Evolutionary conservation across 2,888 invertebrate genomes (phyloP).

Genomic region (Cartodere bifasciata): DNA sequence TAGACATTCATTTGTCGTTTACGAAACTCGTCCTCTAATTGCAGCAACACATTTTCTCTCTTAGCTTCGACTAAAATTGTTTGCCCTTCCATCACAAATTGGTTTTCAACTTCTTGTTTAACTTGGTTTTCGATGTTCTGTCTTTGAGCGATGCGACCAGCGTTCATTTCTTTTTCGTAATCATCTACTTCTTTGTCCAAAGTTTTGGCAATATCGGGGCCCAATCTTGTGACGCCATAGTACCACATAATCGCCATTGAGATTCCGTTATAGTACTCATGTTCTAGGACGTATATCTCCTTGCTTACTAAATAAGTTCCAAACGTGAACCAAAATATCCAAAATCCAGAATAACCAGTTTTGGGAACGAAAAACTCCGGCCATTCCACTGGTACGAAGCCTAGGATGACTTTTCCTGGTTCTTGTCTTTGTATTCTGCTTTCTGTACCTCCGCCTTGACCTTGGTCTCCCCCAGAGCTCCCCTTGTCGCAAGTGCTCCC

Average conservation of each 20-base stretch:
- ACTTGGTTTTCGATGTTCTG: slow-evolving; percentile 42
- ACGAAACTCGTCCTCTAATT: slow-evolving; percentile 84
- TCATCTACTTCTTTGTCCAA: slow-evolving; percentile 61
- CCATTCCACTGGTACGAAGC: slow-evolving; percentile 90
- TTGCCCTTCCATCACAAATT: slow-evolving; percentile 67
- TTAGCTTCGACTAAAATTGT: slow-evolving; percentile 63
- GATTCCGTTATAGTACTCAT: slow-evolving; percentile 74
- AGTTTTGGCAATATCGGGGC: slow-evolving; percentile 49
- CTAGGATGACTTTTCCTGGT: slow-evolving; percentile 42
- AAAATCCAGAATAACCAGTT: slow-evolving; percentile 84
- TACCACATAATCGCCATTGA: slow-evolving; percentile 54
- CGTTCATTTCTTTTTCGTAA: slow-evolving; percentile 42
- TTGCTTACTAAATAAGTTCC: slow-evolving; percentile 79
- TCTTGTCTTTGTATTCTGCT: too few species aligned
- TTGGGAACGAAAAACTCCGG: slow-evolving; percentile 87
- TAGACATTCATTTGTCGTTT: slow-evolving; percentile 45
- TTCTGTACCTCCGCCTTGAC: too few species aligned
- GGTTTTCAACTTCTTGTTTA: slow-evolving; percentile 52
- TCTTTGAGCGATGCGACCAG: slow-evolving; percentile 40
- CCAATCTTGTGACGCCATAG: slow-evolving; percentile 53
- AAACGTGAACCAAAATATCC: slow-evolving; percentile 70
- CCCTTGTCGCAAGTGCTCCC: too few species aligned
- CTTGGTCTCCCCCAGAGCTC: too few species aligned
- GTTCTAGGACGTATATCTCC: slow-evolving; percentile 88
- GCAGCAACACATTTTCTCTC: slow-evolving; percentile 81